These are phyloP conservation scores for Eupithecia subfuscata DNA, from an alignment of 2,888 invertebrate species.

Conservation along the genomic window DNA sequence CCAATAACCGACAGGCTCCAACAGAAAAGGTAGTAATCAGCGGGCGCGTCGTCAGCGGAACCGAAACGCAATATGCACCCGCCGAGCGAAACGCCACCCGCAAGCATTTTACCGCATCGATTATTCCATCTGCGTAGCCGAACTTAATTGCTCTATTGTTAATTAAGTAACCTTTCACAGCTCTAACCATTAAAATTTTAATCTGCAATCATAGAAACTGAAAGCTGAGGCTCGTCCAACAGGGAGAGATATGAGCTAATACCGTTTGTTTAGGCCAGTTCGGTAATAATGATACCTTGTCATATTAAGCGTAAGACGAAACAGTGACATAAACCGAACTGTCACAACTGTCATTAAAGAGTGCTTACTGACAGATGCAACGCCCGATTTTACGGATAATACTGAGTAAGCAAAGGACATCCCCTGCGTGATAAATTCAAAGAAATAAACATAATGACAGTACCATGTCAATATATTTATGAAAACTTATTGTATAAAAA, in stretches of 20 bases:
- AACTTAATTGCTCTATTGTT: slow-evolving; percentile 84
- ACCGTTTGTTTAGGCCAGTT: background rate
- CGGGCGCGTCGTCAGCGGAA: slow-evolving; percentile 73
- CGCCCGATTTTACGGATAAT: no score
- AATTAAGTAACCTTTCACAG: slow-evolving; percentile 80
- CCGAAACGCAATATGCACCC: slow-evolving; percentile 76
- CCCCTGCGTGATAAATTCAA: no score
- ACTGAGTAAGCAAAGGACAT: no score
- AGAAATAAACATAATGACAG: no score
- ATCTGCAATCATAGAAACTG: slow-evolving; percentile 37
- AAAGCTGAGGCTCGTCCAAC: slow-evolving; percentile 19
- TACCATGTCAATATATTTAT: no score
- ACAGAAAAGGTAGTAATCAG: slow-evolving; percentile 65
- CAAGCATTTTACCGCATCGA: slow-evolving; percentile 63
- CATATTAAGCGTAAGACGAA: no score
- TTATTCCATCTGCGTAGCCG: slow-evolving; percentile 62
- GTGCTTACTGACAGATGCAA: no score
- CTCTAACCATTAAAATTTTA: slow-evolving; percentile 37
- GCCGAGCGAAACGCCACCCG: slow-evolving; percentile 62
- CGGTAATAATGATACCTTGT: background rate
- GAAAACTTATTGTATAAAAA: no score
- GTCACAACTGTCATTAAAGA: no score
- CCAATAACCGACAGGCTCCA: slow-evolving; percentile 33
- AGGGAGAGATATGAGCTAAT: background rate
- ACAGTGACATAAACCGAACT: no score